Evolutionary conservation across 1,140 invertebrate genomes (phyloP).

Genomic region (Ephestia elutella): DNA sequence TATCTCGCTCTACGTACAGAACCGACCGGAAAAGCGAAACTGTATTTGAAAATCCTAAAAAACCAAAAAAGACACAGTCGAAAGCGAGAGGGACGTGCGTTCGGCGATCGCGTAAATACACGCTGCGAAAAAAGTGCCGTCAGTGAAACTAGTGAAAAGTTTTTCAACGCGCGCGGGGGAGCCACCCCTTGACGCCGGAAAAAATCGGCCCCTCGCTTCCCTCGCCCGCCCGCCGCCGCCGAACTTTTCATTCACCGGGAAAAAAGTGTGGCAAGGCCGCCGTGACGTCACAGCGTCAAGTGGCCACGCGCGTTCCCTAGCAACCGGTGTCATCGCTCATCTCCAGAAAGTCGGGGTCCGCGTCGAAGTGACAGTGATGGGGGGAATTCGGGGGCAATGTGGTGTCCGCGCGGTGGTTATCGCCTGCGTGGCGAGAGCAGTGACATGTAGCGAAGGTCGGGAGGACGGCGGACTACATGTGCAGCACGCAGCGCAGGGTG

Average conservation of each 20-base stretch:
- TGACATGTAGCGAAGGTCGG: conserved; percentile 48
- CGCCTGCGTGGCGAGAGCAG: conserved; percentile 39
- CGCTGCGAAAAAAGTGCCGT: conserved; percentile 63
- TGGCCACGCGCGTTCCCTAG: conserved; percentile 74
- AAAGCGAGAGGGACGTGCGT: conserved; percentile 62
- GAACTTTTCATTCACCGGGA: conserved; percentile 78
- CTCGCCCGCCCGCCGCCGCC: conserved; percentile 52
- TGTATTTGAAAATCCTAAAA: conserved; percentile 28
- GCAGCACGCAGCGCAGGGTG: conserved; percentile 61
- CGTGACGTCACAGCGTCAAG: conserved; percentile 76
- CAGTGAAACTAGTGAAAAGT: conserved; percentile 73
- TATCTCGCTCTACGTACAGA: conserved; percentile 21
- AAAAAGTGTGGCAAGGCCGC: conserved; percentile 77
- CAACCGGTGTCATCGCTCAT: conserved; percentile 58
- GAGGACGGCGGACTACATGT: conserved; percentile 53
- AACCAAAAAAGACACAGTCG: conserved; percentile 28
- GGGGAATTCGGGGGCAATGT: conserved; percentile 29
- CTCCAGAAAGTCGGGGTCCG: conserved; percentile 25
- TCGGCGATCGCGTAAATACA: conserved; percentile 56
- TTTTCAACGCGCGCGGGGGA: conserved; percentile 64
- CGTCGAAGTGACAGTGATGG: conserved; percentile 13
- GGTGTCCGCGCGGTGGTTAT: conserved; percentile 25
- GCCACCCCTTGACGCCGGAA: conserved; percentile 64
- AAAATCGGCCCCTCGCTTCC: conserved; percentile 68
- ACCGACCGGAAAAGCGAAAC: conserved; percentile 25